Percentiles rank a stretch among this genome's conserved stretches.
These are phyloP conservation scores for Fringilla coelebs DNA, from an alignment of 2,797 vertebrate genomes.

Conservation along the genomic window DNA sequence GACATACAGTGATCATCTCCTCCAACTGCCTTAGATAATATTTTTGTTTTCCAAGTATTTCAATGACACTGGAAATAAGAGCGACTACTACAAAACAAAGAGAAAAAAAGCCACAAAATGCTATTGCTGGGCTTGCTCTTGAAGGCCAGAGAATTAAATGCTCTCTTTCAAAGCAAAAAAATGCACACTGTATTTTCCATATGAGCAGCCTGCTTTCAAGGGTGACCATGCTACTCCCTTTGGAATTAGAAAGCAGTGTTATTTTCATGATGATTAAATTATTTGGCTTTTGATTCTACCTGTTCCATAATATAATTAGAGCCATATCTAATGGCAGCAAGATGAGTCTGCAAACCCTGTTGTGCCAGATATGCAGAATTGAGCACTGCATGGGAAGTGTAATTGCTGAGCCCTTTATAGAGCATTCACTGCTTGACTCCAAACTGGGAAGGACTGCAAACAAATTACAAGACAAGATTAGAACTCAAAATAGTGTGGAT, in stretches of 20 bases:
- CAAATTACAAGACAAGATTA: neutral
- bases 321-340: neutral
- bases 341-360: neutral
- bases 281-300: neutral
- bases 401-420: neutral
- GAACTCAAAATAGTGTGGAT: neutral
- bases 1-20: neutral
- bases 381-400: neutral
- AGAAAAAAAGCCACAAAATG: neutral
- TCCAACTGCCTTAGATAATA: neutral
- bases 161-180: neutral
- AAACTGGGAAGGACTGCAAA: neutral
- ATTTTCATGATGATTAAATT: neutral
- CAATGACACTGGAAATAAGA: neutral
- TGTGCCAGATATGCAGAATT: neutral
- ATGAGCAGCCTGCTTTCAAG: neutral
- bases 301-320: neutral
- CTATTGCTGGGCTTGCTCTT: neutral
- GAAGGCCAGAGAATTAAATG: neutral
- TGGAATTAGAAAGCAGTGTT: neutral
- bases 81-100: neutral
- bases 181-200: neutral
- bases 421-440: neutral
- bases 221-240: neutral
- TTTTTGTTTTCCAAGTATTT: neutral